Evolutionary conservation across 2,797 vertebrate species (phyloP).

Genomic region (Malurus splendens): DNA sequence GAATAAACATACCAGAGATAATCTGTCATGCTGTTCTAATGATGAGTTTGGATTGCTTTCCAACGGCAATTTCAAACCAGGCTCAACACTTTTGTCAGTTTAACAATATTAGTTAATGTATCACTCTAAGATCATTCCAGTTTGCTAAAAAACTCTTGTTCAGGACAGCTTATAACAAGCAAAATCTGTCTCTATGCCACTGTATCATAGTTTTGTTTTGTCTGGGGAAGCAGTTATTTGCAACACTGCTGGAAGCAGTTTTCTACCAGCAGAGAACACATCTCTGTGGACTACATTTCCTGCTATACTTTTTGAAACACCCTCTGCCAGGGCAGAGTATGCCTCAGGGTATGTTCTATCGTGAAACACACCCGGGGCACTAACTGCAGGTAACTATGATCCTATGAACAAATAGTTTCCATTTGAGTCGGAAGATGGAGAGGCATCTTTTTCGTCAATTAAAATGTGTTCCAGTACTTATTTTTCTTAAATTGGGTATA

Average conservation of each 20-base stretch:
- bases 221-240: neutral
- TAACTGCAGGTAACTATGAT: neutral
- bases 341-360: neutral
- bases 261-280: neutral
- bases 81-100: neutral
- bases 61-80: neutral
- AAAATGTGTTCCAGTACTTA: neutral
- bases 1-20: constrained; percentile 1
- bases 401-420: neutral
- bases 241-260: neutral
- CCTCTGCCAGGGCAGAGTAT: neutral
- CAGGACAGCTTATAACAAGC: neutral
- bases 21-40: neutral
- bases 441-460: neutral
- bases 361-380: neutral
- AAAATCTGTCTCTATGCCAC: neutral
- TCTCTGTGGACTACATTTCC: neutral
- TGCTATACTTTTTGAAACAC: neutral
- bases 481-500: neutral
- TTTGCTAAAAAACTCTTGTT: neutral
- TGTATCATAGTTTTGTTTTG: neutral
- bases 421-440: neutral
- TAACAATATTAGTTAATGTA: neutral
- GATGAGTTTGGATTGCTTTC: neutral
- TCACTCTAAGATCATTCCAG: neutral